A percentile compares a stretch with the other conserved stretches of the same genome.
phyloP scores from a whole-genome alignment of 2,113 vertebrate genomes.

The Sander vitreus region DNA sequence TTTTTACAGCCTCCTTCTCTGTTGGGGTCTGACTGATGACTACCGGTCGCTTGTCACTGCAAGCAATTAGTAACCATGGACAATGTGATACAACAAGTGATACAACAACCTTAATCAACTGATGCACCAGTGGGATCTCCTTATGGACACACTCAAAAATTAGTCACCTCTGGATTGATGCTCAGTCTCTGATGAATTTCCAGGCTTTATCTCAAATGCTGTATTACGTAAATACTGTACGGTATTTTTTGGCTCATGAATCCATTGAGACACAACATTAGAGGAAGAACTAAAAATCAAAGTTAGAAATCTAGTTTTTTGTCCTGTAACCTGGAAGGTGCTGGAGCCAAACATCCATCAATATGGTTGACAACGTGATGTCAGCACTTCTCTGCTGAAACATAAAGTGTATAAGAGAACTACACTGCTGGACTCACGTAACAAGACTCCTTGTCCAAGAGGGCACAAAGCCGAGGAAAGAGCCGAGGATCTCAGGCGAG shows the following conservation, averaged over 20 bases:
- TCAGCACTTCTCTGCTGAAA: slow-evolving; percentile 50
- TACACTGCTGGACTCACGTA: slow-evolving; percentile 29
- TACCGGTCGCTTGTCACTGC: not conserved
- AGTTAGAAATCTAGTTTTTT: not conserved
- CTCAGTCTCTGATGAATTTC: not conserved
- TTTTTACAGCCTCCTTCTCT: no score
- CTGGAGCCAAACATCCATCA: slow-evolving; percentile 31
- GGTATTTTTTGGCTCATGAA: not conserved
- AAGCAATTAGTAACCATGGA: slow-evolving; percentile 17
- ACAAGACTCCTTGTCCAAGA: slow-evolving; percentile 52
- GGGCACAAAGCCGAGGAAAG: slow-evolving; percentile 63
- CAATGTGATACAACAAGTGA: not conserved
- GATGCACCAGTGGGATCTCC: not conserved
- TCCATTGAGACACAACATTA: not conserved
- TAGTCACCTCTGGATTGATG: not conserved
- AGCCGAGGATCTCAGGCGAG: slow-evolving; percentile 58
- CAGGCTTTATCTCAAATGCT: not conserved
- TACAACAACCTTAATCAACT: slow-evolving; percentile 1
- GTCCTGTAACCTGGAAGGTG: not conserved
- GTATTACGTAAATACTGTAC: no score
- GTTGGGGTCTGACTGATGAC: no score
- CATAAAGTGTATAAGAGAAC: slow-evolving; percentile 36
- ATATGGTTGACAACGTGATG: slow-evolving; percentile 41
- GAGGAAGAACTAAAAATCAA: not conserved
- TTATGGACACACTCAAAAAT: not conserved